Base-by-base conservation (phyloP, 2,113 vertebrate genomes). In the Burhinus oedicnemus region DNA sequence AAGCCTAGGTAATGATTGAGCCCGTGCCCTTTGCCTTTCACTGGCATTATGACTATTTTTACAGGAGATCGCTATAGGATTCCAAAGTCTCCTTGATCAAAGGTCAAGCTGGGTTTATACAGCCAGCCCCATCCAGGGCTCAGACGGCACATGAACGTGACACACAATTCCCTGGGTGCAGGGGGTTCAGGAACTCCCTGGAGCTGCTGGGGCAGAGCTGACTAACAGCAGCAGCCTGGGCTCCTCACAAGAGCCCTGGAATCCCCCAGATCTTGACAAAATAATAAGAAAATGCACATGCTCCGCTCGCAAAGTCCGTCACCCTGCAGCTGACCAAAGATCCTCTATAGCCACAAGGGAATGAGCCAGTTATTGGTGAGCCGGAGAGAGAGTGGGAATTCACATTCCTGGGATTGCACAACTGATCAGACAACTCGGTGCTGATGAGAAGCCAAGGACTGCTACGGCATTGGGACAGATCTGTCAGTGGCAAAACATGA, bases 41-140 rank as follows among this genome's bases (percentile, higher is more conserved):
- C 69, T 55, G 86, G 34, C 45, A 21, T 44, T 94, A 87, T 58
- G 79, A 3, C 84, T 22, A 4, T 32, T 92, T 87, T 68, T 30
- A 55, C 47, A 75, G 32, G 81, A 58, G 51, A 54, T 12, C 36
- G 69, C 77, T 20, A 0, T 1, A n/a, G 49, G n/a, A 94, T 89
- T 89, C 77, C 96, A 94, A 96, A 93, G 94, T 86, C 76, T 94
- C 81, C 81, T 2, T 9, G 91, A 45, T 4, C 78, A 80, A 91
- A 94, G 96, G 78, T 85, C 65, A n/a, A 8, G 13, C 5, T 36
- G 77, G 29, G 34, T 85, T 77, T 40, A 38, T 12, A 12, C 19
- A 23, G 58, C 11, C 60, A 65, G 72, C 62, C 60, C 61, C 79
- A 40, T 23, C 9, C 47, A 13, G 58, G 42, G 60, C 76, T 30